These are phyloP conservation scores for Agrochola lychnidis DNA, from an alignment of 2,888 invertebrate species.

Conservation along the genomic window DNA sequence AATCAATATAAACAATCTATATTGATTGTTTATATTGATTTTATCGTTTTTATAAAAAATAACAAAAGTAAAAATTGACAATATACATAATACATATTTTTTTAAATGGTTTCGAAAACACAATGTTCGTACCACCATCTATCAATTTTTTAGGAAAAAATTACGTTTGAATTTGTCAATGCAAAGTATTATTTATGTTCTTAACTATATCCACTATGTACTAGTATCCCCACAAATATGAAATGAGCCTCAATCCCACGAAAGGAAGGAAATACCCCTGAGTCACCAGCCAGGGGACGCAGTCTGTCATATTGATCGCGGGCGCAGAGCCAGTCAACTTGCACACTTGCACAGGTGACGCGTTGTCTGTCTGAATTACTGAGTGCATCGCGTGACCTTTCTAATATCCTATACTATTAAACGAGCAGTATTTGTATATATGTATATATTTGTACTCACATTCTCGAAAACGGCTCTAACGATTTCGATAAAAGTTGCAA, in stretches of 20 bases:
- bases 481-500: too few relatives aligned
- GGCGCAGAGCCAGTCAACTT: constrained; percentile 8
- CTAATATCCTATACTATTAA: too few relatives aligned
- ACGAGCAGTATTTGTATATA: too few relatives aligned
- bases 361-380: background rate
- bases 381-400: background rate
- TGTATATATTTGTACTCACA: too few relatives aligned
- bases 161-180: background rate
- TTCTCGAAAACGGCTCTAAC: too few relatives aligned
- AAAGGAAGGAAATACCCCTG: constrained; percentile 32
- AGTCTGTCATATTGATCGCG: constrained; percentile 5
- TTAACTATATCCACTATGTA: background rate
- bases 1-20: too few relatives aligned
- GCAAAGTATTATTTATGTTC: background rate
- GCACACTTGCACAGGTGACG: constrained; percentile 11
- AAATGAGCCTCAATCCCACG: background rate
- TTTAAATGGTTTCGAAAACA: background rate
- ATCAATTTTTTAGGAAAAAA: background rate
- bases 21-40: too few relatives aligned
- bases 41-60: too few relatives aligned
- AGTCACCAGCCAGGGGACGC: constrained; percentile 32
- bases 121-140: background rate
- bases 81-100: too few relatives aligned
- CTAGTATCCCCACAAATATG: background rate
- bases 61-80: too few relatives aligned